Evolutionary conservation across 2,797 vertebrate genomes (phyloP).

Genomic region (Eulemur coronatus): DNA sequence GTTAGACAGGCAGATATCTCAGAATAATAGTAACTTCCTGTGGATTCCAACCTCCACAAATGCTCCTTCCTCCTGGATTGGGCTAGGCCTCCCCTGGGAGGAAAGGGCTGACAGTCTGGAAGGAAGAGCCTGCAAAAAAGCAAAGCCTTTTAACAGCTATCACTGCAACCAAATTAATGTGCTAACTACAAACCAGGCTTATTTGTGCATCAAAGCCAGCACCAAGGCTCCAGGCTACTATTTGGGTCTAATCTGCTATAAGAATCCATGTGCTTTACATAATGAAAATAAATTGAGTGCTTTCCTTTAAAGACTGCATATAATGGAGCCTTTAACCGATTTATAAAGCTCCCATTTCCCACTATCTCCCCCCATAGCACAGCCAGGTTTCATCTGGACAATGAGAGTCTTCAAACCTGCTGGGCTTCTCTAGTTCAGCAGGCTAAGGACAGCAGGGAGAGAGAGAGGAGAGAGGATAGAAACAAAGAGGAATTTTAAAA

Average conservation of each 20-base stretch:
- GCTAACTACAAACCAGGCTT: not conserved
- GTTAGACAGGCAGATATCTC: not conserved
- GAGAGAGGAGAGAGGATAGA: not conserved
- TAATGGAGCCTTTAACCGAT: not conserved
- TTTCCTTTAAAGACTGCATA: not conserved
- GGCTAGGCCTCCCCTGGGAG: not conserved
- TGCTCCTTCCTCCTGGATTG: not conserved
- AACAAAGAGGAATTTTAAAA: not conserved
- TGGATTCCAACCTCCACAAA: not conserved
- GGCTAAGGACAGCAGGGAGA: not conserved
- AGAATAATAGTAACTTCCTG: not conserved
- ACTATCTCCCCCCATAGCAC: not conserved
- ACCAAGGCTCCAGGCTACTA: not conserved
- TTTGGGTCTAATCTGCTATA: not conserved
- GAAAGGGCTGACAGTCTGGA: not conserved
- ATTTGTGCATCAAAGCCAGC: not conserved
- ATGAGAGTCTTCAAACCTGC: not conserved
- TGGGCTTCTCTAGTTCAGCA: not conserved
- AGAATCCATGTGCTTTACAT: not conserved
- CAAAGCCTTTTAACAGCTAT: not conserved
- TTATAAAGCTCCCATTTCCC: not conserved
- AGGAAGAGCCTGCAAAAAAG: not conserved
- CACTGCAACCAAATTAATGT: conserved; percentile 19
- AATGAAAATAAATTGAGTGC: conserved; percentile 1
- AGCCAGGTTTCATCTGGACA: not conserved